Percentiles rank a stretch among this genome's conserved stretches.
phyloP scores from a whole-genome alignment of 2,888 invertebrate species.

The Epinotia brunnichana region DNA sequence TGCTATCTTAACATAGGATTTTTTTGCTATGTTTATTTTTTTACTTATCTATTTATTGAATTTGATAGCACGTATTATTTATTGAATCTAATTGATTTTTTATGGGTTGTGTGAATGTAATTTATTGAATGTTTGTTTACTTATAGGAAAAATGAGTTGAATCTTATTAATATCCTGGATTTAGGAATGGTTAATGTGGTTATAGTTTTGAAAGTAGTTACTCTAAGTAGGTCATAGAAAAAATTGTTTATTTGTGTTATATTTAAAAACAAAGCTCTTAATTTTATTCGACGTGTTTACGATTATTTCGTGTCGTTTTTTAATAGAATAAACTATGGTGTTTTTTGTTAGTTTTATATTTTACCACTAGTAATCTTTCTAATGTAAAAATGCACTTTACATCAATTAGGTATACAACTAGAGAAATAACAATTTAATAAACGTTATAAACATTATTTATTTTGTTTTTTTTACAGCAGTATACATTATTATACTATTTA shows the following conservation, averaged over 20 bases:
- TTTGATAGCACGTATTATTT: neutral
- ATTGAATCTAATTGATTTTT: constrained; percentile 42
- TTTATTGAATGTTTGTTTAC: constrained; percentile 60
- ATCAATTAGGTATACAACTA: constrained; percentile 34
- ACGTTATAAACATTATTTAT: constrained; percentile 8
- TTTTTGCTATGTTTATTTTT: neutral
- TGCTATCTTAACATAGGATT: neutral
- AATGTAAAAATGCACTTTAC: constrained; percentile 42
- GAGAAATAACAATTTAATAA: constrained; percentile 15
- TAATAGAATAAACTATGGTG: constrained; percentile 1
- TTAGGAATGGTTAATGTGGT: constrained; percentile 39
- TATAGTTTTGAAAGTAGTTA: neutral
- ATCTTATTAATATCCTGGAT: constrained; percentile 41
- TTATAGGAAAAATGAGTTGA: constrained; percentile 40
- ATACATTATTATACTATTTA: neutral
- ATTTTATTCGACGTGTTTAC: constrained; percentile 9
- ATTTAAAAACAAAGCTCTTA: constrained; percentile 14
- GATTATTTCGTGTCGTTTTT: neutral
- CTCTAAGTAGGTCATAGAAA: constrained; percentile 17
- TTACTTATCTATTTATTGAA: neutral
- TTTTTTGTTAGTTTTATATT: constrained; percentile 32
- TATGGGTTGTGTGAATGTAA: constrained; percentile 60
- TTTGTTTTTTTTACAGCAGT: neutral
- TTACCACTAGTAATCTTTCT: constrained; percentile 40
- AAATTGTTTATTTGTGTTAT: neutral